These are phyloP conservation scores for Eumeta japonica DNA, from an alignment of 1,140 invertebrate species.

Conservation along the genomic window DNA sequence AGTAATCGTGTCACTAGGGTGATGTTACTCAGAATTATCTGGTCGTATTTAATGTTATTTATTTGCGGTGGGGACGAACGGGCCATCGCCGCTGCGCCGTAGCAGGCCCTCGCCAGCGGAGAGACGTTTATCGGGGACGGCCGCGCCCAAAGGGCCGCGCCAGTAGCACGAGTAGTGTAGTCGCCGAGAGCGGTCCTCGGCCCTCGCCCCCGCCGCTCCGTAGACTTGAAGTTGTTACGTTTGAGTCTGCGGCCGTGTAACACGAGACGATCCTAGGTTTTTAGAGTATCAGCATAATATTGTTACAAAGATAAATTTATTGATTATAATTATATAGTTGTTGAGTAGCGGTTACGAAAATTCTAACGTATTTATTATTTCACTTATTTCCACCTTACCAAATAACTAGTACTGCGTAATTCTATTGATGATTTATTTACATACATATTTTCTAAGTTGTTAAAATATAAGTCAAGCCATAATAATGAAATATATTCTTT, in stretches of 20 bases:
- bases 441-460: constrained; percentile 56
- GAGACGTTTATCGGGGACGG: constrained; percentile 7
- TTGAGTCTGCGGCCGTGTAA: background rate
- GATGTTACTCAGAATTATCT: constrained; percentile 43
- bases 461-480: constrained; percentile 56
- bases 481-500: constrained; percentile 57
- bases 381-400: constrained; percentile 37
- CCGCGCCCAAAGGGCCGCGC: background rate
- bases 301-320: no score
- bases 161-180: background rate
- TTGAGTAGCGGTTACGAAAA: constrained; percentile 52
- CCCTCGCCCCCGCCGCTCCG: background rate
- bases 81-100: no score
- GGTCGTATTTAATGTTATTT: constrained; percentile 34
- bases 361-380: constrained; percentile 49
- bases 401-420: constrained; percentile 46
- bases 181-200: background rate
- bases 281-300: no score
- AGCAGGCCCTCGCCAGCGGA: constrained; percentile 5
- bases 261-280: background rate
- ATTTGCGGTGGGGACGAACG: constrained; percentile 18
- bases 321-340: constrained; percentile 16
- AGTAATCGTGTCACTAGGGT: constrained; percentile 48
- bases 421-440: constrained; percentile 51
- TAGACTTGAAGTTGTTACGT: background rate